phyloP scores from a whole-genome alignment of 2,888 invertebrate genomes.

The Heliconius hortense region DNA sequence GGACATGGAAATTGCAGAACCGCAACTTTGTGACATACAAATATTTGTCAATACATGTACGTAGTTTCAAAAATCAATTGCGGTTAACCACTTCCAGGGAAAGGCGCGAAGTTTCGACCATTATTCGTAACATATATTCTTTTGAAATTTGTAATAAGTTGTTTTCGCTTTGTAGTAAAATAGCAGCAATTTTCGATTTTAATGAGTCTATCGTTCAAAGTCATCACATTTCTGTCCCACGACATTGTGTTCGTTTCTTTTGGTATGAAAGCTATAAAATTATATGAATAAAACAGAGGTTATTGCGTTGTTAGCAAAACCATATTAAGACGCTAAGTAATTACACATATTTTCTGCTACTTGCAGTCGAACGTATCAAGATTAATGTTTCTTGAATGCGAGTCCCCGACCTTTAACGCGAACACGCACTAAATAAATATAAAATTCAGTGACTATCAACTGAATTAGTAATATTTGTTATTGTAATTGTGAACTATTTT shows the following conservation, averaged over 20 bases:
- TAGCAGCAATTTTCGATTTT: background rate
- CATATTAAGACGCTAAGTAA: slow-evolving; percentile 42
- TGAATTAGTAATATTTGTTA: slow-evolving; percentile 38
- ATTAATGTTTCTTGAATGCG: slow-evolving; percentile 41
- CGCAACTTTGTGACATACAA: slow-evolving; percentile 53
- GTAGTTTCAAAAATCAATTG: slow-evolving; percentile 54
- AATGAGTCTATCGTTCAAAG: slow-evolving; percentile 13
- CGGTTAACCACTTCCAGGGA: slow-evolving; percentile 67
- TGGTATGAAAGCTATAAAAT: slow-evolving; percentile 13
- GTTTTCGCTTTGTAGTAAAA: background rate
- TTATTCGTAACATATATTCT: slow-evolving; percentile 16
- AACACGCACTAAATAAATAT: slow-evolving; percentile 36
- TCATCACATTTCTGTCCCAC: background rate
- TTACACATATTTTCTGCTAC: slow-evolving; percentile 44
- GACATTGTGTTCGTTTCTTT: slow-evolving; percentile 8
- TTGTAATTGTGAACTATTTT: slow-evolving; percentile 35
- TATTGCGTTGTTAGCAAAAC: slow-evolving; percentile 34
- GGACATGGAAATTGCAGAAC: slow-evolving; percentile 41
- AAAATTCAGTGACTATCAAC: slow-evolving; percentile 39
- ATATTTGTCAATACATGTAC: slow-evolving; percentile 47
- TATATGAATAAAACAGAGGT: slow-evolving; percentile 29
- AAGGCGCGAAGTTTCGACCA: slow-evolving; percentile 63
- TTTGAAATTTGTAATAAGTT: background rate
- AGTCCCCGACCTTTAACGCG: slow-evolving; percentile 41
- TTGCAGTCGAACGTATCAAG: slow-evolving; percentile 40